Conservation (phyloP, 2,888 invertebrate species). For the Dicranocentrus wangi region DNA sequence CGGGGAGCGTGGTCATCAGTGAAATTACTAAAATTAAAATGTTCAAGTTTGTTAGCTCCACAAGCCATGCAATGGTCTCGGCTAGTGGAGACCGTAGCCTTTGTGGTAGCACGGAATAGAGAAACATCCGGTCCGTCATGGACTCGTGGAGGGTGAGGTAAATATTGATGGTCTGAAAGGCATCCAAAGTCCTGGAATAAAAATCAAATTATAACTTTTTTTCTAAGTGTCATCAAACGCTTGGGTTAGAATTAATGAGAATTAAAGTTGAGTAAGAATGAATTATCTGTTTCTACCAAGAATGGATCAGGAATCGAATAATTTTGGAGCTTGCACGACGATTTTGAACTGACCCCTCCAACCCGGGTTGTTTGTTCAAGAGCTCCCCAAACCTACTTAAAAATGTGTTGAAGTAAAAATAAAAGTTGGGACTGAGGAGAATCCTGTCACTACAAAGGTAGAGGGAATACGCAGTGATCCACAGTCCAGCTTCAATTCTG, state of each 20-base stretch:
- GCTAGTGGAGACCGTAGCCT: not conserved
- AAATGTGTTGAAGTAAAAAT: too few relatives aligned
- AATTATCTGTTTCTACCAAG: too few relatives aligned
- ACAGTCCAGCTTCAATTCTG: not conserved
- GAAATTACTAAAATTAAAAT: constrained; percentile 1
- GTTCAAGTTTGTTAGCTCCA: not conserved
- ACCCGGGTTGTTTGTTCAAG: not conserved
- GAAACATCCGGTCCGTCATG: not conserved
- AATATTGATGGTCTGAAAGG: not conserved
- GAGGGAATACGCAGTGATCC: not conserved
- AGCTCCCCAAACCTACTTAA: too few relatives aligned
- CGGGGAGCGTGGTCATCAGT: not conserved
- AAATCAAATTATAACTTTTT: too few relatives aligned
- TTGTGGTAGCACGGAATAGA: not conserved
- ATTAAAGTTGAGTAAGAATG: too few relatives aligned
- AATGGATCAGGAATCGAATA: not conserved
- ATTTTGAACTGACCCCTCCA: not conserved
- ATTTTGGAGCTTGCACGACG: not conserved
- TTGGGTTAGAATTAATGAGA: too few relatives aligned
- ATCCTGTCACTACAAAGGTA: constrained; percentile 1
- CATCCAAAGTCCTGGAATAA: not conserved
- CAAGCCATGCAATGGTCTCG: not conserved
- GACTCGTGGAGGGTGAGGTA: not conserved
- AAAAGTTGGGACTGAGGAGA: too few relatives aligned
- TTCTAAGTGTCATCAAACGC: too few relatives aligned